Conservation (phyloP, 2,888 invertebrate species). For the Rotaria magnacalcarata region DNA sequence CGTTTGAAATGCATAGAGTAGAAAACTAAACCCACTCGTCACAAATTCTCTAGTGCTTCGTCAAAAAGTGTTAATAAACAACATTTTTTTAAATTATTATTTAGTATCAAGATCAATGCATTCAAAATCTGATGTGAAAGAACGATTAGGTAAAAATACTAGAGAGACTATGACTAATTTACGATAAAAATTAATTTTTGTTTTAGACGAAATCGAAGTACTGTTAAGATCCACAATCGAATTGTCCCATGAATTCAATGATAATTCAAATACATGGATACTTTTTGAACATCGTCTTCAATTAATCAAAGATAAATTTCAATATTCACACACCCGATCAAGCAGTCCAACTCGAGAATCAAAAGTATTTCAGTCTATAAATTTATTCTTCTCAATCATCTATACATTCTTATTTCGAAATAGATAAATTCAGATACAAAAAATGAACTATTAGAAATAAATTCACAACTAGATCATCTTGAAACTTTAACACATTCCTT, state of each 20-base stretch:
- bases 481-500: background rate
- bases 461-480: slow-evolving; percentile 21
- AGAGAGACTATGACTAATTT: background rate
- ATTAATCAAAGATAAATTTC: background rate
- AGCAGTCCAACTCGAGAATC: background rate
- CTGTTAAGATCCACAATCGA: background rate
- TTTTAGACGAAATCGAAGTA: background rate
- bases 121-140: background rate
- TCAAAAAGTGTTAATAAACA: too few relatives aligned
- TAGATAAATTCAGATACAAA: background rate
- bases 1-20: too few relatives aligned
- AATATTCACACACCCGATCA: background rate
- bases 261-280: background rate
- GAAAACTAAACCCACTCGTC: too few relatives aligned
- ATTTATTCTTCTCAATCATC: background rate
- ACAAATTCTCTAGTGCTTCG: too few relatives aligned
- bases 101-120: background rate
- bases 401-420: background rate
- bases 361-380: background rate
- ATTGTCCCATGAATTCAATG: background rate
- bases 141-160: background rate
- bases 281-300: slow-evolving; percentile 27
- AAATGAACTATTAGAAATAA: background rate
- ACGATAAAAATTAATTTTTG: background rate
- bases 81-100: too few relatives aligned